Evolutionary conservation across 2,888 invertebrate genomes (phyloP).

Genomic region (Pherbina coryleti): DNA sequence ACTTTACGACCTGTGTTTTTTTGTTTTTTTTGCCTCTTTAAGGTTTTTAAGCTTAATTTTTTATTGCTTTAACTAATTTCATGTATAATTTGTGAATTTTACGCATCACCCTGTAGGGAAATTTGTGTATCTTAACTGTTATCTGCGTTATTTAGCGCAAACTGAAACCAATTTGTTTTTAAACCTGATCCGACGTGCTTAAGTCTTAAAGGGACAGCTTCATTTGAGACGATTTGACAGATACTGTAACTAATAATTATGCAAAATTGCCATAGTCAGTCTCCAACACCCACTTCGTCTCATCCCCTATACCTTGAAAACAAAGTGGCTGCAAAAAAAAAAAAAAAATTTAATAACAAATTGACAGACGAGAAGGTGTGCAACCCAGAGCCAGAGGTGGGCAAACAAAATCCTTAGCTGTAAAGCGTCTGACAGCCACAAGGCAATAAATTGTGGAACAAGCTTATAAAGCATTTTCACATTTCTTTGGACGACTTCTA

Average conservation of each 20-base stretch:
- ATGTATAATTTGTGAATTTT: no score
- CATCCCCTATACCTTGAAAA: neutral
- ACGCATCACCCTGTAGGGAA: no score
- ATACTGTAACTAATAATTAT: neutral
- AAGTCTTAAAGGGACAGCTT: neutral
- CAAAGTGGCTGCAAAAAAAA: neutral
- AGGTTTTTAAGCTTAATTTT: no score
- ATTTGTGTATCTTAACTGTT: no score
- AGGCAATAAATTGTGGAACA: slow-evolving; percentile 57
- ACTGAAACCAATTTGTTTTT: no score
- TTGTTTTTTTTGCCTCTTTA: no score
- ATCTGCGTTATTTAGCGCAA: no score
- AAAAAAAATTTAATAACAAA: neutral
- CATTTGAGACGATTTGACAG: neutral
- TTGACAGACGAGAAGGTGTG: neutral
- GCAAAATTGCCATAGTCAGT: neutral
- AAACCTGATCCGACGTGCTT: no score
- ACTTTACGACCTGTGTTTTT: no score
- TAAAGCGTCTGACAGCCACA: slow-evolving; percentile 51
- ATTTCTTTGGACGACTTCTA: neutral
- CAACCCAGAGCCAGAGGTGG: neutral
- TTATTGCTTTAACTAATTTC: no score
- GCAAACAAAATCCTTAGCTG: neutral
- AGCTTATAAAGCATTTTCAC: slow-evolving; percentile 20
- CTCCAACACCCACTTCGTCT: neutral